phyloP scores from a whole-genome alignment of 2,888 invertebrate genomes.

The Alloscopus bannaensis region DNA sequence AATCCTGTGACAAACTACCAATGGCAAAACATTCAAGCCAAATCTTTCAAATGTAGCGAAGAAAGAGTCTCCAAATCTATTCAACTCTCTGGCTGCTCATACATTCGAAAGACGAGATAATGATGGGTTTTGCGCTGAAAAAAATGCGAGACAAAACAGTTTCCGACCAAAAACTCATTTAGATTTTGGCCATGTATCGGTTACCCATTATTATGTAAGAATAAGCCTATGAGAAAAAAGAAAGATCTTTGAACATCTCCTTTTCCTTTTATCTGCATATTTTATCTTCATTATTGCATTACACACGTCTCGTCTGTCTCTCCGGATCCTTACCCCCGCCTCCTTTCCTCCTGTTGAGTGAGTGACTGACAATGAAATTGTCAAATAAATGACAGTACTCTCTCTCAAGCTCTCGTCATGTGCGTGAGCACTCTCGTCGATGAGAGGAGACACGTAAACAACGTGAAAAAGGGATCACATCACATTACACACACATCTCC shows the following conservation, averaged over 20 bases:
- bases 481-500: too few relatives aligned
- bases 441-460: constrained; percentile 47
- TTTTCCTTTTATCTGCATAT: constrained; percentile 20
- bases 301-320: not conserved
- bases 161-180: constrained; percentile 2
- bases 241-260: not conserved
- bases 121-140: not conserved
- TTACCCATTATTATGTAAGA: constrained; percentile 25
- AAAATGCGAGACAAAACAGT: not conserved
- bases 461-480: constrained; percentile 5
- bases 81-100: not conserved
- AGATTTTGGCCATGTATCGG: constrained; percentile 43
- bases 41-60: not conserved
- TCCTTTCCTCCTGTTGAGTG: constrained; percentile 16
- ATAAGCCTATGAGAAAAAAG: not conserved
- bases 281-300: constrained; percentile 17
- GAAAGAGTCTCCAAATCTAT: not conserved
- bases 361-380: constrained; percentile 55
- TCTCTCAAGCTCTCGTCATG: not conserved
- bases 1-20: too few relatives aligned
- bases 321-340: not conserved
- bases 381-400: constrained; percentile 47
- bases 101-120: too few relatives aligned
- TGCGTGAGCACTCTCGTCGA: not conserved
- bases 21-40: too few relatives aligned